These are phyloP conservation scores for Ichneumoninae sp. DNA, from an alignment of 2,888 invertebrate species.

Conservation along the genomic window DNA sequence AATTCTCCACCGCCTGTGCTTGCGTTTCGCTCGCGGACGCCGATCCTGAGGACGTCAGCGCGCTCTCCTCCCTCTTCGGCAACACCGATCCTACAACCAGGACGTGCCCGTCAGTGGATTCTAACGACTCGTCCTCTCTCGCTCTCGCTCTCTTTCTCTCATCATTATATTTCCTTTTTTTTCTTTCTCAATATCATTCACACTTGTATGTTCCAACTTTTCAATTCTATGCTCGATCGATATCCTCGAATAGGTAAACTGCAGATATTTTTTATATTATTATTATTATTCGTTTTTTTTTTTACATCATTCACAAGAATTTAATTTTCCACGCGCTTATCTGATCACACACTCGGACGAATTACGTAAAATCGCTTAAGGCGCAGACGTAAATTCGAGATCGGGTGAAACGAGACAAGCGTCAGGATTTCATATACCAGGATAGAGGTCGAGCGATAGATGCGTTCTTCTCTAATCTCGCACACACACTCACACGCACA, in stretches of 20 bases:
- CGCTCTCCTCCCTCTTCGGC: slow-evolving; percentile 82
- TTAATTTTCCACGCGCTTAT: slow-evolving; percentile 38
- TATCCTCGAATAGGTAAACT: background rate
- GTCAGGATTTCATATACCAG: background rate
- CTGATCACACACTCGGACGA: slow-evolving; percentile 34
- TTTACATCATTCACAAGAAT: background rate
- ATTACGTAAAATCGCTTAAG: slow-evolving; percentile 22
- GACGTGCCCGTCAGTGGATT: slow-evolving; percentile 82
- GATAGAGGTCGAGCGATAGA: slow-evolving; percentile 56
- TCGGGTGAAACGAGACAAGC: slow-evolving; percentile 47
- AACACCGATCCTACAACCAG: slow-evolving; percentile 84
- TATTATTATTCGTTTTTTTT: background rate
- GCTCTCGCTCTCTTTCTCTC: slow-evolving; percentile 64
- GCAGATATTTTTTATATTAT: background rate
- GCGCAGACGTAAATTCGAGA: slow-evolving; percentile 20
- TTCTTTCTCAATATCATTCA: slow-evolving; percentile 38
- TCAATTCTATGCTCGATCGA: slow-evolving; percentile 13
- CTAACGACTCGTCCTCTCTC: slow-evolving; percentile 70
- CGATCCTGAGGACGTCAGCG: slow-evolving; percentile 74
- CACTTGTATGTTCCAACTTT: slow-evolving; percentile 24
- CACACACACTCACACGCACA: slow-evolving; percentile 50
- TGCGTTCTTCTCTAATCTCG: slow-evolving; percentile 53
- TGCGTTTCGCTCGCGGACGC: slow-evolving; percentile 74
- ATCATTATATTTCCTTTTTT: slow-evolving; percentile 47
- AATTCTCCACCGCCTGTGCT: slow-evolving; percentile 81